These are phyloP conservation scores for Pachycephus smyrnensis DNA, from an alignment of 2,888 invertebrate genomes.

Conservation along the genomic window DNA sequence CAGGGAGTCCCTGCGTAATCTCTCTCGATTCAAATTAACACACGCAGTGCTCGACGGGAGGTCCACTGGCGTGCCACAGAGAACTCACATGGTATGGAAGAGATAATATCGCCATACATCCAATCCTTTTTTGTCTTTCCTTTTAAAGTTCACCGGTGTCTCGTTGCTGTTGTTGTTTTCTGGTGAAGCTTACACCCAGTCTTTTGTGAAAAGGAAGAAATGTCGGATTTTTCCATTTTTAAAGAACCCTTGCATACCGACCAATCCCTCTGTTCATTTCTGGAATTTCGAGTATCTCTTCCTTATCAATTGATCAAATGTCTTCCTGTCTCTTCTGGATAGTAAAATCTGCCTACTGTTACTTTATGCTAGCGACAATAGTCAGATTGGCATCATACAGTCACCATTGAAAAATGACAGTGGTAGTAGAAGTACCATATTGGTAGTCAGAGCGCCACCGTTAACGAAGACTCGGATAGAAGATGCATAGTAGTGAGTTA, in stretches of 20 bases:
- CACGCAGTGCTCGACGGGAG: constrained; percentile 65
- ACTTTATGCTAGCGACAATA: background rate
- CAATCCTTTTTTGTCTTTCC: constrained; percentile 38
- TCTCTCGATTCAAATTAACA: constrained; percentile 74
- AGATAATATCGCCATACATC: constrained; percentile 62
- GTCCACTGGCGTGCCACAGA: constrained; percentile 47
- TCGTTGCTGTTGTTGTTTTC: constrained; percentile 14
- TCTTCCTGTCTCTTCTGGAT: background rate
- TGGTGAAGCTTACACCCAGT: background rate
- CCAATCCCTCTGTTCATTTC: background rate
- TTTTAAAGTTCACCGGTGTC: constrained; percentile 29
- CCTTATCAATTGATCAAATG: background rate
- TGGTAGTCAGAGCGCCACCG: constrained; percentile 14
- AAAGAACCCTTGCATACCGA: background rate
- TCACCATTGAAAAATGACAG: background rate
- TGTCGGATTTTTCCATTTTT: background rate
- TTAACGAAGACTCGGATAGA: background rate
- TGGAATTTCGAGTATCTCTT: background rate
- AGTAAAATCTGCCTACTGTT: background rate
- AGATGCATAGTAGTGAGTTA: background rate
- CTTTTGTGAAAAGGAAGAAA: background rate
- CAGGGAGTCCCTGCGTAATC: constrained; percentile 70
- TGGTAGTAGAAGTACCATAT: background rate
- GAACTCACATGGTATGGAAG: constrained; percentile 52
- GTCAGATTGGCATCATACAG: background rate